Conservation (phyloP, 2,113 vertebrate species). For the Puffinus mauretanicus region DNA sequence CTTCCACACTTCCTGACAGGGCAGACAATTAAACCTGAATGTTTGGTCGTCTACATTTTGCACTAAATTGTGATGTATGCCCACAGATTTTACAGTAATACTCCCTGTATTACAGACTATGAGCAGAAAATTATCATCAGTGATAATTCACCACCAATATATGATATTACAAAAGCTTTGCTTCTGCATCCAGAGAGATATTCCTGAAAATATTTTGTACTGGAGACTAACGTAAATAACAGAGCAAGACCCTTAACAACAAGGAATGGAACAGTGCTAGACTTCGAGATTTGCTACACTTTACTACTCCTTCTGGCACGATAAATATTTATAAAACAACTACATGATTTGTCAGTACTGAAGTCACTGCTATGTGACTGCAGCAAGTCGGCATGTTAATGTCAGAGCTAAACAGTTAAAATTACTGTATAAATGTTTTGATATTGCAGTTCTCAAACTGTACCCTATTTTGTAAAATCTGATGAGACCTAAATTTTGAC, state of each 20-base stretch:
- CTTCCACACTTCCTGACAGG: neutral
- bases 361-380: neutral
- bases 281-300: neutral
- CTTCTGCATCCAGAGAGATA: neutral
- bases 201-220: neutral
- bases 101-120: neutral
- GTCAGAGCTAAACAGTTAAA: neutral
- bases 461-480: neutral
- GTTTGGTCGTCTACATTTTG: neutral
- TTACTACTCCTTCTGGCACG: neutral
- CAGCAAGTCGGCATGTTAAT: neutral
- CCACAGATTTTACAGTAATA: neutral
- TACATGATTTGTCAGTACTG: neutral
- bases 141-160: neutral
- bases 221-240: neutral
- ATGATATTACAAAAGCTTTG: neutral
- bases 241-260: neutral
- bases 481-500: neutral
- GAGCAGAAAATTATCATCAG: neutral
- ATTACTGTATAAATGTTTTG: neutral
- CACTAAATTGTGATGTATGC: neutral
- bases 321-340: constrained; percentile 4
- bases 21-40: neutral
- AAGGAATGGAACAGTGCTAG: neutral
- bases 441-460: neutral